Conservation (phyloP, 1,140 invertebrate species). For the Diploscapter pachys region DNA sequence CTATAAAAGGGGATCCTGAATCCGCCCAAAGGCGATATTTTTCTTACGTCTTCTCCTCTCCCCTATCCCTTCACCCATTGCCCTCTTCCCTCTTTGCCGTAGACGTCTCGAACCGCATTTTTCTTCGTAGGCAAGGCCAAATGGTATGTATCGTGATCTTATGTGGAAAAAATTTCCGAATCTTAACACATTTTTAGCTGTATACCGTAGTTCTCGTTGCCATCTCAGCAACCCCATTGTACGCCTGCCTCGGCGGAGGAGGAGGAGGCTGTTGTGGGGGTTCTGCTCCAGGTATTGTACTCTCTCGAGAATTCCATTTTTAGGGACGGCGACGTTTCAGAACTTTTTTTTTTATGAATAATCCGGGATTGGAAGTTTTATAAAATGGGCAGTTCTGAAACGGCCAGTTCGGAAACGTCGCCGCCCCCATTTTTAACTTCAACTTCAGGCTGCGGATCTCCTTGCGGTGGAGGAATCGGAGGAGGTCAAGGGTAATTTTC, state of each 20-base stretch:
- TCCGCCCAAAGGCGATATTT: background rate
- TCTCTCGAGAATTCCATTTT: no score
- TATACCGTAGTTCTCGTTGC: background rate
- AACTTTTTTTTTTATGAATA: background rate
- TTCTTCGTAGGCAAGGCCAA: background rate
- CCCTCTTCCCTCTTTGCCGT: background rate
- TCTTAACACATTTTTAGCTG: conserved; percentile 6
- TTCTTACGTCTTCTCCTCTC: background rate
- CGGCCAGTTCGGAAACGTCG: no score
- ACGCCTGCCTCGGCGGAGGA: conserved; percentile 14
- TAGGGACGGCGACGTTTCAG: background rate
- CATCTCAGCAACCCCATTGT: conserved; percentile 5
- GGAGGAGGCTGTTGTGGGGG: conserved; percentile 12
- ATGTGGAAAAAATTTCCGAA: background rate
- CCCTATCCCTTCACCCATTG: background rate
- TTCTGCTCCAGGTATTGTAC: conserved; percentile 2
- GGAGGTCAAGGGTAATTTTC: no score
- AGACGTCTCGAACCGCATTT: background rate
- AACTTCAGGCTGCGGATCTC: no score
- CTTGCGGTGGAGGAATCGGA: no score
- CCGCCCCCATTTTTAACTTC: no score
- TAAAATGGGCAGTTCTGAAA: no score
- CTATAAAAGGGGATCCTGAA: no score
- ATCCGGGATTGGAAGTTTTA: no score
- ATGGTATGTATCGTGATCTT: background rate